These are phyloP conservation scores for Lysandra bellargus DNA, from an alignment of 2,888 invertebrate genomes.

Conservation along the genomic window DNA sequence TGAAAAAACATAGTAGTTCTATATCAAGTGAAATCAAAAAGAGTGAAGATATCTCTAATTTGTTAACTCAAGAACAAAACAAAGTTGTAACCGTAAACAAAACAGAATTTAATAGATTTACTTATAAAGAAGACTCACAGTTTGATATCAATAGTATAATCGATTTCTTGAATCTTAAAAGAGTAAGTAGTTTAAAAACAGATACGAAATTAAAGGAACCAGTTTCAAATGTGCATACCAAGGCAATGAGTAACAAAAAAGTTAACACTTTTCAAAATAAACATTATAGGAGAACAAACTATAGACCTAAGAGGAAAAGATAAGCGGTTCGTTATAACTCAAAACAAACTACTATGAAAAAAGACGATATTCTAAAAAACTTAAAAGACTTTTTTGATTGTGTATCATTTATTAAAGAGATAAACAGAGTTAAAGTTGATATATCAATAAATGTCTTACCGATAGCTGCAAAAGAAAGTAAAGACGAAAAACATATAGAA, in stretches of 20 bases:
- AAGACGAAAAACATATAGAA: not conserved
- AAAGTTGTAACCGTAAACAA: not conserved
- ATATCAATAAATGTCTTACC: conserved; percentile 58
- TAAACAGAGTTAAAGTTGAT: conserved; percentile 57
- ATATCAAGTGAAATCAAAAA: not conserved
- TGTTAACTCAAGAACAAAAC: not conserved
- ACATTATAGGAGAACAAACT: not conserved
- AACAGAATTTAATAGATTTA: not conserved
- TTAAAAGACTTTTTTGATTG: conserved; percentile 54
- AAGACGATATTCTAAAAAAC: conserved; percentile 47
- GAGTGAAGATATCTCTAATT: not conserved
- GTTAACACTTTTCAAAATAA: not conserved
- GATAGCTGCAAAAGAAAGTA: conserved; percentile 27
- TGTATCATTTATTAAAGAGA: conserved; percentile 49
- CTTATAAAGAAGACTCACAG: not conserved
- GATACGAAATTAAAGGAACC: not conserved
- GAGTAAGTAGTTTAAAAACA: not conserved
- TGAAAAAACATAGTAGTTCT: not conserved
- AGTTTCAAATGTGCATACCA: not conserved
- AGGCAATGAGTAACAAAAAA: not conserved
- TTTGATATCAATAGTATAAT: not conserved
- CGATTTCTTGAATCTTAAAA: not conserved
- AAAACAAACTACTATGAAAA: conserved; percentile 39
- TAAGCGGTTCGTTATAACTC: conserved; percentile 47
- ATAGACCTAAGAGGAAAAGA: conserved; percentile 47